These are phyloP conservation scores for Achroia grisella DNA, from an alignment of 1,140 invertebrate species.

Conservation along the genomic window DNA sequence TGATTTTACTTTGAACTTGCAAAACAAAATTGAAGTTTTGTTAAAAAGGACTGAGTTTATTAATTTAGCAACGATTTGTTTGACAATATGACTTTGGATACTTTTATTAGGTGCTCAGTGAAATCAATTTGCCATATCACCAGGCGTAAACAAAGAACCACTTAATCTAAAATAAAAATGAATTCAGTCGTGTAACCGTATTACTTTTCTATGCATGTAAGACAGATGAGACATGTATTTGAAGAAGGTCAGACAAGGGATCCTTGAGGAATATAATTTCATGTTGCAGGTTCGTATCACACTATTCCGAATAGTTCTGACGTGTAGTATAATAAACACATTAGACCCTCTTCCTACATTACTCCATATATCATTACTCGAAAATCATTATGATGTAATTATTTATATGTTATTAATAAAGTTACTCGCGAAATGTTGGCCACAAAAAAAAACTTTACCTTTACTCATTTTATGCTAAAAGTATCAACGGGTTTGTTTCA, in stretches of 20 bases:
- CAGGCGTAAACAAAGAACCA: too few species aligned
- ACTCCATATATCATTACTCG: too few species aligned
- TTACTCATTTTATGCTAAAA: too few species aligned
- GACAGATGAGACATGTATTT: constrained; percentile 1
- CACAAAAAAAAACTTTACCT: too few species aligned
- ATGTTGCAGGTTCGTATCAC: constrained; percentile 4
- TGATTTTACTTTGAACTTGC: constrained; percentile 12
- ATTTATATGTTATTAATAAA: too few species aligned
- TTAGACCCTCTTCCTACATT: background rate
- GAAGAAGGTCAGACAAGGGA: constrained; percentile 11
- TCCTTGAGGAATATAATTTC: constrained; percentile 8
- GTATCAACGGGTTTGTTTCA: too few species aligned
- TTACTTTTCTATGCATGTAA: too few species aligned
- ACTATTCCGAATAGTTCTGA: background rate
- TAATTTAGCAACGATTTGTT: background rate
- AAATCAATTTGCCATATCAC: too few species aligned
- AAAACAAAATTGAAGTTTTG: background rate
- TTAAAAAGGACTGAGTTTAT: background rate
- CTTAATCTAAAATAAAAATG: too few species aligned
- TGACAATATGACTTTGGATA: background rate
- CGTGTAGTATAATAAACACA: constrained; percentile 8
- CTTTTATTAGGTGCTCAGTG: background rate
- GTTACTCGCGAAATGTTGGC: too few species aligned
- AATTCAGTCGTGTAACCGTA: too few species aligned
- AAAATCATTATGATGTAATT: too few species aligned